phyloP scores from a whole-genome alignment of 2,797 vertebrate species.

The Siniperca scherzeri region DNA sequence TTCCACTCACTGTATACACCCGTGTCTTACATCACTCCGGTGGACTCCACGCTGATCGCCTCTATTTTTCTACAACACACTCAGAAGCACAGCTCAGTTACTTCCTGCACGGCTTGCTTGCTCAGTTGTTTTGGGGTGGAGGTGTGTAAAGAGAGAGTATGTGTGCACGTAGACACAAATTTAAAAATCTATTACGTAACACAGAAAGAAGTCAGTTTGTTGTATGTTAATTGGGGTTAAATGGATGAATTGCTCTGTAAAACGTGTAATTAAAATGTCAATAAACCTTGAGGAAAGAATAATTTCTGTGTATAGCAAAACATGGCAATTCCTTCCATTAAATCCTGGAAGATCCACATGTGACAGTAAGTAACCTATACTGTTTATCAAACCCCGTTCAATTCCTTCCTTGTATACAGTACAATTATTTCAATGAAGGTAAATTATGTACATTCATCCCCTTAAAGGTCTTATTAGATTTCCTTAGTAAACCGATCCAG shows the following conservation, averaged over 20 bases:
- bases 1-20: conserved; percentile 45
- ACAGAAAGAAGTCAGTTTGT: background rate
- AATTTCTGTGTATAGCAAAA: conserved; percentile 4
- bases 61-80: conserved; percentile 32
- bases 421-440: conserved; percentile 21
- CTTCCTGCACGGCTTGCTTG: background rate
- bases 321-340: background rate
- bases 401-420: conserved; percentile 6
- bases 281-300: background rate
- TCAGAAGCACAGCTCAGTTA: conserved; percentile 42
- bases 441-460: conserved; percentile 53
- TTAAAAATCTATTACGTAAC: background rate
- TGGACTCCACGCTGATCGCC: conserved; percentile 44
- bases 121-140: conserved; percentile 24
- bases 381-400: background rate
- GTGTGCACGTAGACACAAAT: background rate
- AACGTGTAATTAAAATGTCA: conserved; percentile 25
- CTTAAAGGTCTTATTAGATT: conserved; percentile 49
- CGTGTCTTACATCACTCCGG: conserved; percentile 46
- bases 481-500: conserved; percentile 43
- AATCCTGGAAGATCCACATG: background rate
- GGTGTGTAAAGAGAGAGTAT: background rate
- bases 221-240: conserved; percentile 17
- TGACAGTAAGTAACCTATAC: background rate
- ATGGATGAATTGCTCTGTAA: conserved; percentile 28